A percentile compares a stretch with the other conserved stretches of the same genome.
These are phyloP conservation scores for Solenopsis fugax DNA, from an alignment of 1,140 invertebrate species.

Conservation along the genomic window DNA sequence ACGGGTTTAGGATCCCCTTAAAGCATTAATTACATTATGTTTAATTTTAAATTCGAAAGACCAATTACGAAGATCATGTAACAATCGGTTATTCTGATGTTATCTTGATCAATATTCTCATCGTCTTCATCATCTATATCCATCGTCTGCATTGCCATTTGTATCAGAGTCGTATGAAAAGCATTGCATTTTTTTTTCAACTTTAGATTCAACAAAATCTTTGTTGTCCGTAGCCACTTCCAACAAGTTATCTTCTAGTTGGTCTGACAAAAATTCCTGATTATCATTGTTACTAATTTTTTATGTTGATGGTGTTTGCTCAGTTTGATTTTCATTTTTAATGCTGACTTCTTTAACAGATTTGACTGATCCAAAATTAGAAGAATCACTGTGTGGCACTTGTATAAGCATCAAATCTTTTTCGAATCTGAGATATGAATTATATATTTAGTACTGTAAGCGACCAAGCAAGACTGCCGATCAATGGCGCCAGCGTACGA, in stretches of 20 bases:
- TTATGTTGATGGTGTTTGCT: too few species aligned
- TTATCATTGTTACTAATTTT: neutral
- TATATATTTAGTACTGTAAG: too few species aligned
- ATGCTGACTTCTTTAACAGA: too few species aligned
- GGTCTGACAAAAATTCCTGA: neutral
- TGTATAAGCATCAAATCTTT: too few species aligned
- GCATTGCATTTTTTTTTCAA: slow-evolving; percentile 2
- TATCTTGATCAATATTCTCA: slow-evolving; percentile 13
- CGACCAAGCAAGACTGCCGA: too few species aligned
- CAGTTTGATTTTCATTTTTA: too few species aligned
- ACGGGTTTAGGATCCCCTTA: too few species aligned
- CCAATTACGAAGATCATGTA: slow-evolving; percentile 11
- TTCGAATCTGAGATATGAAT: too few species aligned
- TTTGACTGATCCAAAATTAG: too few species aligned
- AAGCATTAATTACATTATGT: slow-evolving; percentile 26
- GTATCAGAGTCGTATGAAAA: neutral
- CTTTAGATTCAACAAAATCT: neutral
- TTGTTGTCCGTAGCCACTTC: neutral
- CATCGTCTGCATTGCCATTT: neutral
- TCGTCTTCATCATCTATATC: too few species aligned
- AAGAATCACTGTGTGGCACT: too few species aligned
- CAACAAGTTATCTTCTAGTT: neutral
- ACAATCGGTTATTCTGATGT: slow-evolving; percentile 24
- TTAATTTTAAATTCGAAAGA: slow-evolving; percentile 27
- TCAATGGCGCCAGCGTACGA: too few species aligned